phyloP scores from a whole-genome alignment of 2,113 vertebrate species.

The Cricetomys ansorgei region DNA sequence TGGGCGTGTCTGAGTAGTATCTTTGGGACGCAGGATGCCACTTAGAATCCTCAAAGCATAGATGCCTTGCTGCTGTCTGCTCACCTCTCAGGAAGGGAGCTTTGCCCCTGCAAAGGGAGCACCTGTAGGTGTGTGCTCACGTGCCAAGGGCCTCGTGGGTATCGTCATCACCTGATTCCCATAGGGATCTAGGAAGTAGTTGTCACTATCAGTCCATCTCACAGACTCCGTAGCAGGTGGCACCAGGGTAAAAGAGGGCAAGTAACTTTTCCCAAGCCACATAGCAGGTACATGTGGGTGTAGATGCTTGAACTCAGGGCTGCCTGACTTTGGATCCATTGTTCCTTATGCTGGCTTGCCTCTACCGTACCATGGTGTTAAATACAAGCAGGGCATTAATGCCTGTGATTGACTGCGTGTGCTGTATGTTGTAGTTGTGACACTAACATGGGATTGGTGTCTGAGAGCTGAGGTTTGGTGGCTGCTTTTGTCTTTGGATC shows the following conservation, averaged over 20 bases:
- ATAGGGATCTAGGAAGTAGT: neutral
- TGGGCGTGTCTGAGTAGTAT: neutral
- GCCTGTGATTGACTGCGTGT: neutral
- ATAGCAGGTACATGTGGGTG: too few relatives aligned
- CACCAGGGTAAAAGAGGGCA: neutral
- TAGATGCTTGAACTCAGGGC: neutral
- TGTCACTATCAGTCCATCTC: too few relatives aligned
- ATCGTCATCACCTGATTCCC: neutral
- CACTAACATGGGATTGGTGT: neutral
- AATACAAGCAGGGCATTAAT: neutral
- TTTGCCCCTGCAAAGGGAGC: neutral
- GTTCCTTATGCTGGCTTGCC: neutral
- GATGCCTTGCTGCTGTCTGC: neutral
- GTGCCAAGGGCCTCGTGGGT: neutral
- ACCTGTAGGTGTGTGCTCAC: neutral
- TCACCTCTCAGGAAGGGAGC: neutral
- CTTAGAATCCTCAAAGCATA: neutral
- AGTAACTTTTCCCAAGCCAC: neutral
- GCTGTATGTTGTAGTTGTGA: neutral
- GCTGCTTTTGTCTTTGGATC: slow-evolving; percentile 1
- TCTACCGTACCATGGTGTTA: neutral
- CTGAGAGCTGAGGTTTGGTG: neutral
- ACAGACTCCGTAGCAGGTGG: neutral
- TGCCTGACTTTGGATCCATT: neutral
- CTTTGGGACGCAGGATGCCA: neutral